Evolutionary conservation across 2,888 invertebrate species (phyloP).

Genomic region (Leptothorax acervorum): DNA sequence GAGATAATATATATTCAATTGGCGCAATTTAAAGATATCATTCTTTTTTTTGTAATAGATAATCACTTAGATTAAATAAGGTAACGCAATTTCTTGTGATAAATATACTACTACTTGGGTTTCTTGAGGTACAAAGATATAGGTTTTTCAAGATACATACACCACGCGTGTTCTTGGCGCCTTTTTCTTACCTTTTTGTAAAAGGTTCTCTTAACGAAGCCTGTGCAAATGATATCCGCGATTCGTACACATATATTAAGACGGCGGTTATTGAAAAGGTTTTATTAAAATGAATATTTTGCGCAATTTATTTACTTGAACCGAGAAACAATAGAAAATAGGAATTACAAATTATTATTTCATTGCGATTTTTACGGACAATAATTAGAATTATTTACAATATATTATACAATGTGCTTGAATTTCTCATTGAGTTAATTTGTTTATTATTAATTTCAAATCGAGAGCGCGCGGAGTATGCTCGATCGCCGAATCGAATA

Average conservation of each 20-base stretch:
- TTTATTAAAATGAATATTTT: not conserved
- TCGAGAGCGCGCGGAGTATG: not conserved
- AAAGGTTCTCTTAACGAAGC: conserved; percentile 2
- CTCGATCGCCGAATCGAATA: not conserved
- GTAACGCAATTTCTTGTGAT: too few relatives aligned
- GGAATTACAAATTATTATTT: not conserved
- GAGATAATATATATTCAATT: too few relatives aligned
- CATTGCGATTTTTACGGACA: not conserved
- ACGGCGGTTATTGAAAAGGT: not conserved
- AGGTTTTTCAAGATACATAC: too few relatives aligned
- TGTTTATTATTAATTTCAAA: not conserved
- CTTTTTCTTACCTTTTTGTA: too few relatives aligned
- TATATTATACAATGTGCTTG: not conserved
- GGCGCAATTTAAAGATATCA: too few relatives aligned
- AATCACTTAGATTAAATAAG: too few relatives aligned
- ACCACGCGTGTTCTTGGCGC: too few relatives aligned
- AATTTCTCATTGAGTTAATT: not conserved
- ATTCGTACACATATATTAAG: not conserved
- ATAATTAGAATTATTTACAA: conserved; percentile 1
- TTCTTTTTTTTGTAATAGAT: too few relatives aligned
- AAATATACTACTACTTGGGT: too few relatives aligned
- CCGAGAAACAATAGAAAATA: not conserved
- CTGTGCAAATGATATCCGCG: not conserved
- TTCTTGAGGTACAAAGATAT: too few relatives aligned
- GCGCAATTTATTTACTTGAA: not conserved